Evolutionary conservation across 92 coral and sea anemone genomes (phyloP).

Genomic region (Phenganax marumi): DNA sequence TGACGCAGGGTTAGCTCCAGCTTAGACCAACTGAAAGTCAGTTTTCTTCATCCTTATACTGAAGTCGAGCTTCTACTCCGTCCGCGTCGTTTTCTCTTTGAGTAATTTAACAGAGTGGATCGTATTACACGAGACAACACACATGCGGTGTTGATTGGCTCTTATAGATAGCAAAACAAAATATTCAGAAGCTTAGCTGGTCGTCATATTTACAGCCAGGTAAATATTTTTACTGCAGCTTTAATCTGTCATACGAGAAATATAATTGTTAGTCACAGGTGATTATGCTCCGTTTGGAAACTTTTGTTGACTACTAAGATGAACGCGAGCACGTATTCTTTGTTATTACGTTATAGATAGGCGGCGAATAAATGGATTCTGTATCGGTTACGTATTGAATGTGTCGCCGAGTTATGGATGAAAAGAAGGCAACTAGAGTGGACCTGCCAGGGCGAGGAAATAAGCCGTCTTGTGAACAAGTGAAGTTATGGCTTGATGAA

Average conservation of each 20-base stretch:
- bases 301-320: background rate
- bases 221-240: background rate
- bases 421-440: background rate
- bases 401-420: slow-evolving; percentile 51
- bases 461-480: slow-evolving; percentile 91
- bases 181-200: slow-evolving; percentile 17
- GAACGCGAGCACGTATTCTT: slow-evolving; percentile 12
- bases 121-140: slow-evolving; percentile 17
- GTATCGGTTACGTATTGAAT: slow-evolving; percentile 51
- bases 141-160: slow-evolving; percentile 36
- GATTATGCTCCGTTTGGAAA: background rate
- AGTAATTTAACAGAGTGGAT: slow-evolving; percentile 10
- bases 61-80: background rate
- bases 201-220: slow-evolving; percentile 14
- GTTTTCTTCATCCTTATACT: background rate
- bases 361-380: slow-evolving; percentile 29
- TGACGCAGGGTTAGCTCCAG: background rate
- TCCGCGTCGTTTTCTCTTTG: background rate
- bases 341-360: slow-evolving; percentile 20
- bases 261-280: background rate
- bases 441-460: slow-evolving; percentile 51
- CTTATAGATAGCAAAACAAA: slow-evolving; percentile 25
- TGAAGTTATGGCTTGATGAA: slow-evolving; percentile 93
- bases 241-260: background rate
- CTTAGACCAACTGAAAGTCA: background rate